These are phyloP conservation scores for Triplophysa bombifrons DNA, from an alignment of 2,797 vertebrate genomes.

Conservation along the genomic window DNA sequence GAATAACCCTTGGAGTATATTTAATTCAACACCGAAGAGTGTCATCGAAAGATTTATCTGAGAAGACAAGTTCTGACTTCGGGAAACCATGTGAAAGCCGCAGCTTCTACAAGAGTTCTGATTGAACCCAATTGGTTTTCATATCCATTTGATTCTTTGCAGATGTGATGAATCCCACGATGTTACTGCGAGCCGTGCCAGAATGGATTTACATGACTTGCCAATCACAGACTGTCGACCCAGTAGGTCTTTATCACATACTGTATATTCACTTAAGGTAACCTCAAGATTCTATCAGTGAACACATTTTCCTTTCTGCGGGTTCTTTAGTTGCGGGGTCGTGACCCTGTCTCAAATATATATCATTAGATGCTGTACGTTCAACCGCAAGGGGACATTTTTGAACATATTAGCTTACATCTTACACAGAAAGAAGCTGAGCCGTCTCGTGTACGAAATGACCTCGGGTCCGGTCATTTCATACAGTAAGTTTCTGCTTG, in stretches of 20 bases:
- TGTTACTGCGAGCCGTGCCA: conserved; percentile 65
- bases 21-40: conserved; percentile 21
- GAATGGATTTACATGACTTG: conserved; percentile 67
- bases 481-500: conserved; percentile 61
- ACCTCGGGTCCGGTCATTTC: conserved; percentile 66
- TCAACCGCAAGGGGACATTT: conserved; percentile 22
- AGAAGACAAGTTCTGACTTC: conserved; percentile 53
- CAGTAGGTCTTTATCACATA: conserved; percentile 50
- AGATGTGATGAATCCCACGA: conserved; percentile 41
- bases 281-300: conserved; percentile 8
- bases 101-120: conserved; percentile 7
- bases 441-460: conserved; percentile 58
- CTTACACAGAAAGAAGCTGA: conserved; percentile 61
- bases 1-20: conserved; percentile 12
- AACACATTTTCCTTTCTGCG: conserved; percentile 14
- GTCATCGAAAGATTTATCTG: conserved; percentile 49
- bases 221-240: conserved; percentile 64
- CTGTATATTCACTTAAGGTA: conserved; percentile 24
- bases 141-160: conserved; percentile 15
- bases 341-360: conserved; percentile 21
- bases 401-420: conserved; percentile 61
- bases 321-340: conserved; percentile 18
- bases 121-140: conserved; percentile 37
- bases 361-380: conserved; percentile 17
- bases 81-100: conserved; percentile 58